Evolutionary conservation across 2,113 vertebrate genomes (phyloP).

Genomic region (Sceloporus undulatus): DNA sequence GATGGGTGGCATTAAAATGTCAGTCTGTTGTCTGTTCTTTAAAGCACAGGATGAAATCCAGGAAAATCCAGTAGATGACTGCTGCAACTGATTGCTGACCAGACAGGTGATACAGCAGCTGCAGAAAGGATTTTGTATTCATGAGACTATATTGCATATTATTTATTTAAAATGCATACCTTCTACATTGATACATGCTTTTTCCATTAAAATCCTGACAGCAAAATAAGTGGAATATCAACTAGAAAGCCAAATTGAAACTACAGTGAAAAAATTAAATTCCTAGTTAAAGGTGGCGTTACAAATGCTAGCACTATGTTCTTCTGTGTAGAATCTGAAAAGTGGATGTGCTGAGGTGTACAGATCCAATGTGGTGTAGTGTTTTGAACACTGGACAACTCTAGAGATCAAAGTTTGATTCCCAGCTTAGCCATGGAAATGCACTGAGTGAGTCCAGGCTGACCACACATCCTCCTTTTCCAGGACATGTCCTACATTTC

Average conservation of each 20-base stretch:
- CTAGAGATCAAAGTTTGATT: no score
- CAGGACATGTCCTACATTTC: no score
- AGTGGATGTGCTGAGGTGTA: slow-evolving; percentile 55
- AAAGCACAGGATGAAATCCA: background rate
- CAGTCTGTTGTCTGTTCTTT: background rate
- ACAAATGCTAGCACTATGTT: slow-evolving; percentile 52
- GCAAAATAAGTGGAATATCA: background rate
- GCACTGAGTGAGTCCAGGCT: no score
- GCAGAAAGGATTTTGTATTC: slow-evolving; percentile 3
- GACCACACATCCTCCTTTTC: no score
- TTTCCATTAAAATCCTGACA: background rate
- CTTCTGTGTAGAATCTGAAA: slow-evolving; percentile 61
- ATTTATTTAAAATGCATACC: slow-evolving; percentile 2
- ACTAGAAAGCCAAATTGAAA: background rate
- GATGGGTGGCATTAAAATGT: background rate
- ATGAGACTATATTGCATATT: background rate
- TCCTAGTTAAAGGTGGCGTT: slow-evolving; percentile 59
- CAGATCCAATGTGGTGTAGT: no score
- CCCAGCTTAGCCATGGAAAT: no score
- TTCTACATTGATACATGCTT: background rate
- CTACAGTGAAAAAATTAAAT: background rate
- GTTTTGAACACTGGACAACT: no score
- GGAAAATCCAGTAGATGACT: background rate
- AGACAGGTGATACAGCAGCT: background rate
- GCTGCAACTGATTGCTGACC: background rate